These are phyloP conservation scores for Galagoides demidoff DNA, from an alignment of 2,797 vertebrate genomes.

Conservation along the genomic window DNA sequence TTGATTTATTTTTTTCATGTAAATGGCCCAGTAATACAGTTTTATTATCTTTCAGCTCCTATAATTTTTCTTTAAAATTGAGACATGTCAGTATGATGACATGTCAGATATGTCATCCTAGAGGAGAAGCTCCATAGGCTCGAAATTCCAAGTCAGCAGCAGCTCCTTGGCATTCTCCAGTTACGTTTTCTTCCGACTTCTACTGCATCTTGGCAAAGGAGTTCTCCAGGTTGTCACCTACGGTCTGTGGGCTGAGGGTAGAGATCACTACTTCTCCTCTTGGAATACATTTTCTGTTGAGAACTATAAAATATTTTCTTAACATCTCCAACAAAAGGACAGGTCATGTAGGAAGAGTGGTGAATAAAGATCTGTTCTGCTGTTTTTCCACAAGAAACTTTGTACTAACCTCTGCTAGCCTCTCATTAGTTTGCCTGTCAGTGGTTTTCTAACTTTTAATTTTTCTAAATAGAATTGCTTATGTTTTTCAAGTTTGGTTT, in stretches of 20 bases:
- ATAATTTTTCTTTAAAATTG: neutral
- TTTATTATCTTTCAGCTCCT: too few relatives aligned
- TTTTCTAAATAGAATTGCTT: slow-evolving; percentile 85
- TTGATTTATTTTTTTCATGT: neutral
- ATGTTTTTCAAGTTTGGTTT: slow-evolving; percentile 88
- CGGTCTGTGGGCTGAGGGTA: neutral
- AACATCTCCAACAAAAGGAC: neutral
- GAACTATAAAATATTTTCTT: too few relatives aligned
- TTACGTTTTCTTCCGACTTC: neutral
- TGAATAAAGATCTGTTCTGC: neutral
- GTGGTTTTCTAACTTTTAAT: slow-evolving; percentile 87
- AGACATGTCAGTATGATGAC: neutral
- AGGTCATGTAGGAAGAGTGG: neutral
- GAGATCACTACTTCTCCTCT: neutral
- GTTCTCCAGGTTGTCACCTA: neutral
- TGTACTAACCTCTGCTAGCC: neutral
- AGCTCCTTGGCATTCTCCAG: neutral
- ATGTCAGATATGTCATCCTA: too few relatives aligned
- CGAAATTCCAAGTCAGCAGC: neutral
- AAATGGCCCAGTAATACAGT: too few relatives aligned
- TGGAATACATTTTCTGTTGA: too few relatives aligned
- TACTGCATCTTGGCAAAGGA: neutral
- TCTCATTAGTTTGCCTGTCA: slow-evolving; percentile 83
- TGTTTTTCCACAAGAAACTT: neutral
- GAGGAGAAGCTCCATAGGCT: neutral